These are phyloP conservation scores for Eumerus sabulonum DNA, from an alignment of 2,888 invertebrate genomes.

Conservation along the genomic window DNA sequence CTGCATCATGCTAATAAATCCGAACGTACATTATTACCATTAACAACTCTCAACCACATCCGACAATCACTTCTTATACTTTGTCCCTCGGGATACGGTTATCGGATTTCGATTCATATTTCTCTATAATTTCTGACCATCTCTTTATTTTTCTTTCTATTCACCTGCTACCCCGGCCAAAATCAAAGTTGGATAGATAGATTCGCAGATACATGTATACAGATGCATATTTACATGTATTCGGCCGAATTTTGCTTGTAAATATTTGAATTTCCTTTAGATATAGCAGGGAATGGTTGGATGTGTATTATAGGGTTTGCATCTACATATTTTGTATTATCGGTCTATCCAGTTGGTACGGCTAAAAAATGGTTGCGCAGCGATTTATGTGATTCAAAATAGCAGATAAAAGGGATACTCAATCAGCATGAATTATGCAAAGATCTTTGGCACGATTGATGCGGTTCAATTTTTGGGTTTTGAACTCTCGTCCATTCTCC, in stretches of 20 bases:
- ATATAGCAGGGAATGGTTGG: not conserved
- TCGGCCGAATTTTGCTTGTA: slow-evolving; percentile 39
- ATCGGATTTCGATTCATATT: not conserved
- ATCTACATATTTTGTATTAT: slow-evolving; percentile 3
- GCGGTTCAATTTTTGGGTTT: slow-evolving; percentile 64
- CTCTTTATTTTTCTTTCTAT: not conserved
- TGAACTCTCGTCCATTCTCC: slow-evolving; percentile 50
- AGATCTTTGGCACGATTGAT: slow-evolving; percentile 59
- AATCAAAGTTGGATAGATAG: too few relatives aligned
- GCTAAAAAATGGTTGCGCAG: slow-evolving; percentile 59
- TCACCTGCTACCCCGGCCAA: too few relatives aligned
- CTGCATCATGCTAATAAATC: not conserved
- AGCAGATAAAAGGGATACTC: slow-evolving; percentile 69
- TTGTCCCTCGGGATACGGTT: slow-evolving; percentile 30
- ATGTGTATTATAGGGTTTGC: not conserved
- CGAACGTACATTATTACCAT: slow-evolving; percentile 33
- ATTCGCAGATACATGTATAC: not conserved
- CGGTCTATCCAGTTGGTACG: slow-evolving; percentile 48
- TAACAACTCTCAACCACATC: slow-evolving; percentile 38
- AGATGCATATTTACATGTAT: not conserved
- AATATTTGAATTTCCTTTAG: slow-evolving; percentile 21
- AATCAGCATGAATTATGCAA: slow-evolving; percentile 69
- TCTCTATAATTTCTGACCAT: not conserved
- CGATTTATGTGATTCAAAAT: slow-evolving; percentile 68
- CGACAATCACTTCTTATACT: slow-evolving; percentile 34